Evolutionary conservation across 2,113 vertebrate genomes (phyloP), one percentile per base, ranked within the genome.

Genomic region (Polypterus bichir): DNA sequence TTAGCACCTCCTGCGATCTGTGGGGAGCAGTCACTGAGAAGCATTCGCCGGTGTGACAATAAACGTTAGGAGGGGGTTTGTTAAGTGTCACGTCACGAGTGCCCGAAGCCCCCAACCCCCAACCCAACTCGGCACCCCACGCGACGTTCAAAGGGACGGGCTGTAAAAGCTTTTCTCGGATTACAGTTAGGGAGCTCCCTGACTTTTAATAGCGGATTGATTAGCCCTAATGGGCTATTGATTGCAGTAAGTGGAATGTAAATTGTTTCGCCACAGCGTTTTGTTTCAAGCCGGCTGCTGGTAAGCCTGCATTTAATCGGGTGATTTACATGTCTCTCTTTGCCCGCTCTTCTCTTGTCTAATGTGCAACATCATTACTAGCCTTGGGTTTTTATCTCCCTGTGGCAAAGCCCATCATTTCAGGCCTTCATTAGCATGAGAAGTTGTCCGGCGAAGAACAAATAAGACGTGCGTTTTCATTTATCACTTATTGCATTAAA

Each of bases 201-300:
- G 70, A 70, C 76, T 74, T 74, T 80, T 83, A 80, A 83, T 80
- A 68, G 73, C 66, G 68, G 75, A 77, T 81, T 81, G 78, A 83
- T 80, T 74, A 71, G 66, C 63, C 71, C 69, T 82, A 81, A 82
- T 81, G 74, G 71, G 75, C 61, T 81, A 80, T 83, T 76, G 79
- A 83, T 77, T 68, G 62, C 63, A 64, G 66, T 72, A 69, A 74
- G 65, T 66, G 47, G 68, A 74, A 76, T 75, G 74, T 70, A 76
- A 66, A 79, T 81, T 74, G 71, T 71, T 71, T 71, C 27, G 73
- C 72, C 69, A 11, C 59, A 10, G 6, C 64, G 68, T 68, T 77
- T 65, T 69, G 65, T 63, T 68, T 70, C 71, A 63, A 57, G 64
- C 27, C 27, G 69, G 71, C 71, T 57, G 52, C 67, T 54, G 58